Base-by-base conservation (phyloP, 2,888 invertebrate species). In the Cosmia trapezina region DNA sequence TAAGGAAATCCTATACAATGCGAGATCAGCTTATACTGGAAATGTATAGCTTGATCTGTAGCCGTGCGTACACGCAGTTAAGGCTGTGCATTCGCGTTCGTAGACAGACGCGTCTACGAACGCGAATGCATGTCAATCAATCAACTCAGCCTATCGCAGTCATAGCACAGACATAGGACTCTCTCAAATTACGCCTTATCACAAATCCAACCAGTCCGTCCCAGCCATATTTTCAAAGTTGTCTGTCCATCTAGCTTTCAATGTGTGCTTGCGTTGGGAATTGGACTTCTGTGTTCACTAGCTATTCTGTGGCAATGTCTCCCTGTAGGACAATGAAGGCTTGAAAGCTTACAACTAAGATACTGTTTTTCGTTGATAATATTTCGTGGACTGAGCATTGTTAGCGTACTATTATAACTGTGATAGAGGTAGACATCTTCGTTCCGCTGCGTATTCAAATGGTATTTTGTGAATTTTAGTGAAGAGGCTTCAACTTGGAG, bases 351-450 rank as follows among this genome's bases (percentile, higher is more conserved):
- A 73, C 70, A 61, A 69, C 73, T 70, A 65, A 86, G 70, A 84
- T 78, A 86, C 65, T 70, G 73, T 71, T 71, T 86, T 73, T 73
- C 69, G 54, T 64, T 73, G 75, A 76, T 64, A 76, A 83, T 73
- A 80, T 74, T 70, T 73, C 59, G 68, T 51, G 54, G 63, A 45
- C 66, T 56, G 17, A 63, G 62, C 65, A 62, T 79, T 83, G 80
- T 67, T 33, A 62, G 33, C 47, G 59, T 59, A 76, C 60, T 68
- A 77, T 82, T 67, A 62, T 67, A 68, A 56, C 59, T 33, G 59
- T 60, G 67, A 76, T 45, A 56, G 81, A 59, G 47, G 76, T 76
- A 76, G 81, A 65, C 76, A 65, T 57, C 17, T 76, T 37, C 47
- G 51, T 76, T 80, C 81, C 43, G 53, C 22, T 59, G 19, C 33